phyloP scores from a whole-genome alignment of 2,113 vertebrate genomes.

The Cynoglossus semilaevis region DNA sequence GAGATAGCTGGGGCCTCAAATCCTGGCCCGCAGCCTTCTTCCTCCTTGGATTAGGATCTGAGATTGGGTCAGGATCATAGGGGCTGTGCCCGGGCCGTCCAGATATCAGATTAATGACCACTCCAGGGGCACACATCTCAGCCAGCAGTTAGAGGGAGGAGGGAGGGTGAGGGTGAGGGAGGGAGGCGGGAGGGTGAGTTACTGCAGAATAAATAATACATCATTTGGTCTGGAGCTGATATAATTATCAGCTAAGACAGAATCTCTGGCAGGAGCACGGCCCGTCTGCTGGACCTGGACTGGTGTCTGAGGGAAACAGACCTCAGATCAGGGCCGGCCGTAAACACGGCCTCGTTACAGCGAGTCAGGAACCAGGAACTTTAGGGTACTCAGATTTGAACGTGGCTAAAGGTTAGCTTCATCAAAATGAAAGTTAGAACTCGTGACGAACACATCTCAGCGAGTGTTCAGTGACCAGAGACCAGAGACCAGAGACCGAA shows the following conservation, averaged over 20 bases:
- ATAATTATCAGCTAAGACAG: constrained; percentile 77
- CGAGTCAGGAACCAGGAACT: no score
- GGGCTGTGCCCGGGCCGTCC: constrained; percentile 69
- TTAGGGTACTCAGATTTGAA: no score
- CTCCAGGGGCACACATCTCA: constrained; percentile 76
- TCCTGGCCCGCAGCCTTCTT: constrained; percentile 80
- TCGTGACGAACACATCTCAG: no score
- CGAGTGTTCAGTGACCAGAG: no score
- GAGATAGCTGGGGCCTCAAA: constrained; percentile 75
- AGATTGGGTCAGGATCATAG: constrained; percentile 80
- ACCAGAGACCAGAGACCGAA: no score
- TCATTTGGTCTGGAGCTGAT: constrained; percentile 75
- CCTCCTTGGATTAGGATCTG: constrained; percentile 81
- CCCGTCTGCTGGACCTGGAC: constrained; percentile 30
- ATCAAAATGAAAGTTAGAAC: no score
- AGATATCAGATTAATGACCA: constrained; percentile 81
- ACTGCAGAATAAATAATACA: constrained; percentile 79
- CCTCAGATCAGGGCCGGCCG: not conserved
- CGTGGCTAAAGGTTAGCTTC: no score
- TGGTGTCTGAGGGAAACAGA: constrained; percentile 1
- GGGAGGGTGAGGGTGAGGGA: constrained; percentile 44
- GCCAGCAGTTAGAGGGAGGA: constrained; percentile 68
- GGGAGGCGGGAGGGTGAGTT: constrained; percentile 51
- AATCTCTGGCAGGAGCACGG: constrained; percentile 47
- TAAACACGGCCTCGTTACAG: no score